These are phyloP conservation scores for Artibeus lituratus DNA, from an alignment of 2,797 vertebrate species.

Conservation along the genomic window DNA sequence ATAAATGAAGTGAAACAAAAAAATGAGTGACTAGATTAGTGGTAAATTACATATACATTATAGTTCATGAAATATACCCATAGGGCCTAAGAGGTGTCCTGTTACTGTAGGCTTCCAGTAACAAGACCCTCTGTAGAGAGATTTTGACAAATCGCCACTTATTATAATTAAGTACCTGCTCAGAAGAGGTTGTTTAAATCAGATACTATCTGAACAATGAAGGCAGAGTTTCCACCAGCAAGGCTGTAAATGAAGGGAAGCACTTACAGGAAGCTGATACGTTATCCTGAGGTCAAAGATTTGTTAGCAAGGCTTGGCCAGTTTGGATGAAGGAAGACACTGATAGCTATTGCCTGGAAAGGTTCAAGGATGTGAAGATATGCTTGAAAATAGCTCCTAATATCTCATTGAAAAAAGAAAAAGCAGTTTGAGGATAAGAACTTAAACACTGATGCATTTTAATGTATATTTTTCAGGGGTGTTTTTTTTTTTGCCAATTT, in stretches of 20 bases:
- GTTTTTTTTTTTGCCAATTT: background rate
- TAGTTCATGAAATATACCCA: background rate
- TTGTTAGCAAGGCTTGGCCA: background rate
- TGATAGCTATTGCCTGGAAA: background rate
- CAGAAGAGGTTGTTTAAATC: conserved; percentile 24
- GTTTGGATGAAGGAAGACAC: background rate
- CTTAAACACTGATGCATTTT: background rate
- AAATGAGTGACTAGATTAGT: background rate
- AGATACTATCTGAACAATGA: conserved; percentile 36
- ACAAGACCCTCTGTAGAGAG: background rate
- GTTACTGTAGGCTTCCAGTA: background rate
- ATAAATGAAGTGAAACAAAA: too few relatives aligned
- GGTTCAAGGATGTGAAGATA: background rate
- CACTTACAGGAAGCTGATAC: background rate
- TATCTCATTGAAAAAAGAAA: background rate
- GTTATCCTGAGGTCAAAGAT: background rate
- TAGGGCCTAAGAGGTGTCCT: background rate
- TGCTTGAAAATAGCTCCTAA: background rate
- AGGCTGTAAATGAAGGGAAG: background rate
- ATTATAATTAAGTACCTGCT: background rate
- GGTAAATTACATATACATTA: background rate
- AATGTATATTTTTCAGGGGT: background rate
- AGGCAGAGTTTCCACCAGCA: background rate
- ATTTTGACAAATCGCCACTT: background rate
- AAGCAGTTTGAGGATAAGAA: background rate